Percentiles rank a stretch among this genome's conserved stretches.
Evolutionary conservation across 2,797 vertebrate genomes (phyloP).

Genomic region (Betta splendens): DNA sequence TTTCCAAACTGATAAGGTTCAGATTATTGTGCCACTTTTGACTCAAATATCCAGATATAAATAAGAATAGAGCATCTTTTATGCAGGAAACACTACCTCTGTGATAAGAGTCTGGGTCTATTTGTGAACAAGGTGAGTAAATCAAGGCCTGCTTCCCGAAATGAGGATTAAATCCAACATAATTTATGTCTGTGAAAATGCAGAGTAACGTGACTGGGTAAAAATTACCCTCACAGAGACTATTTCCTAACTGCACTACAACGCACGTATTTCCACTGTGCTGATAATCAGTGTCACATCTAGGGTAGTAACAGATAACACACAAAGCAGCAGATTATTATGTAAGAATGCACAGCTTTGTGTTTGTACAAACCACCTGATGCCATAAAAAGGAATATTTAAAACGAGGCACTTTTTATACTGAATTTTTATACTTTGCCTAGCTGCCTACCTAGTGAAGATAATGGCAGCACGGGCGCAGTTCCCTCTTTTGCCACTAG

Average conservation of each 20-base stretch:
- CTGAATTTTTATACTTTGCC: no score
- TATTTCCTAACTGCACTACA: slow-evolving; percentile 4
- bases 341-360: slow-evolving; percentile 7
- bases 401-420: no score
- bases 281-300: neutral
- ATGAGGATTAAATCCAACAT: slow-evolving; percentile 9
- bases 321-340: neutral
- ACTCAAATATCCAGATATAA: no score
- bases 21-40: no score
- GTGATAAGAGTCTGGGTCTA: neutral
- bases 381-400: no score
- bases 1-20: no score
- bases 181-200: slow-evolving; percentile 13
- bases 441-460: no score
- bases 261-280: neutral
- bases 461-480: slow-evolving; percentile 6
- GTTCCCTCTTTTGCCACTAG: slow-evolving; percentile 14
- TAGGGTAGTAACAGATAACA: neutral
- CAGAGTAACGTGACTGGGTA: slow-evolving; percentile 15
- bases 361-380: slow-evolving; percentile 9
- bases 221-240: no score
- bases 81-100: no score
- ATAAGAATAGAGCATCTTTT: no score
- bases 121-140: neutral
- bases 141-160: neutral